A percentile compares a stretch with the other conserved stretches of the same genome.
phyloP scores from a whole-genome alignment of 2,888 invertebrate species.

The Pycnomerus fuliginosus region DNA sequence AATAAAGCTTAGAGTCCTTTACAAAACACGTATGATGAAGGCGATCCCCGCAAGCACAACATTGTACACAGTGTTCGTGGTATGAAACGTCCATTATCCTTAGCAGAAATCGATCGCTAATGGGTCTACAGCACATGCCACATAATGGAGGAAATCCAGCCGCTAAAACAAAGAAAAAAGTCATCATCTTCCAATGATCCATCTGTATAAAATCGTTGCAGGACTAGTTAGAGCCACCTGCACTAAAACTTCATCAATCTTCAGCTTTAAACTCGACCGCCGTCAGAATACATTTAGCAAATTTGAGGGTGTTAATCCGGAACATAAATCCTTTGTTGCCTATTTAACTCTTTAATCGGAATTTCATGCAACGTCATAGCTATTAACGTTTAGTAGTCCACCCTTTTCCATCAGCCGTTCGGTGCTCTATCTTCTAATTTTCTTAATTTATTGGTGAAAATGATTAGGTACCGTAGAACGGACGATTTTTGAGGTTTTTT shows the following conservation, averaged over 20 bases:
- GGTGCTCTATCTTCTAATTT: no score
- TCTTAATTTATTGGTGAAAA: no score
- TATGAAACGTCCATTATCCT: constrained; percentile 72
- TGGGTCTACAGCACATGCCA: constrained; percentile 69
- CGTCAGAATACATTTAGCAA: constrained; percentile 41
- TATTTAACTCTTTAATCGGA: constrained; percentile 51
- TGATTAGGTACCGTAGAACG: no score
- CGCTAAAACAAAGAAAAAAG: constrained; percentile 35
- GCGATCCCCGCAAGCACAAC: constrained; percentile 69
- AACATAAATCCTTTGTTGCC: constrained; percentile 47
- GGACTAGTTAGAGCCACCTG: constrained; percentile 47
- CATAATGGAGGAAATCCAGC: constrained; percentile 54
- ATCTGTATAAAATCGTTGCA: no score
- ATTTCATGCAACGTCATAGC: constrained; percentile 52
- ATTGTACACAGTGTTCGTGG: constrained; percentile 76
- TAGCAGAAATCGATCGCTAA: constrained; percentile 74
- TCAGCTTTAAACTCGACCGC: constrained; percentile 30
- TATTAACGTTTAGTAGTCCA: constrained; percentile 45
- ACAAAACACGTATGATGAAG: constrained; percentile 75
- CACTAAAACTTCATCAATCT: constrained; percentile 48
- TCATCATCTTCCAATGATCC: constrained; percentile 1
- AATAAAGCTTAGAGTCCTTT: constrained; percentile 72
- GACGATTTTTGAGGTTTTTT: no score
- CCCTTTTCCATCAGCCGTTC: no score
- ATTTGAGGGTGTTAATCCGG: constrained; percentile 45